Evolutionary conservation across 2,113 vertebrate species (phyloP).

Genomic region (Lagopus leucura): DNA sequence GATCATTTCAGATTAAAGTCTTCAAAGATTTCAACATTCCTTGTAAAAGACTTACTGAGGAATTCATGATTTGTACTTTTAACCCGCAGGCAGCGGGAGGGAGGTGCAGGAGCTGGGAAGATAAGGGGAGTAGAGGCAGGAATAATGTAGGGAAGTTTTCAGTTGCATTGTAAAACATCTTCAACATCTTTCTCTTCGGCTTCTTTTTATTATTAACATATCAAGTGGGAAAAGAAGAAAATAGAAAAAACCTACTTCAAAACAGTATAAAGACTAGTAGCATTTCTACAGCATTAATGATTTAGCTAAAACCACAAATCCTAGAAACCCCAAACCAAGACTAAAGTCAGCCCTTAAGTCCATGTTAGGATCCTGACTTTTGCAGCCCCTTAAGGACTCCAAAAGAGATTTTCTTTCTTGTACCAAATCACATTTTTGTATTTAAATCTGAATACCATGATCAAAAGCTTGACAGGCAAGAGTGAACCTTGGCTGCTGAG

Average conservation of each 20-base stretch:
- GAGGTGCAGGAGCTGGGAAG: not conserved
- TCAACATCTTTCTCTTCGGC: not conserved
- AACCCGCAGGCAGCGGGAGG: not conserved
- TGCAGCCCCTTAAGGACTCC: not conserved
- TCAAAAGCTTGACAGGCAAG: not conserved
- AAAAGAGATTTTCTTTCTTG: not conserved
- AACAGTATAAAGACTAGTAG: not conserved
- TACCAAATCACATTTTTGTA: not conserved
- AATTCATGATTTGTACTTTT: slow-evolving; percentile 52
- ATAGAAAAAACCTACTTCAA: not conserved
- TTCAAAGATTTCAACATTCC: slow-evolving; percentile 65
- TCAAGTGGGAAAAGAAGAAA: not conserved
- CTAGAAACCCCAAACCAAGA: not conserved
- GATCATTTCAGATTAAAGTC: slow-evolving; percentile 67
- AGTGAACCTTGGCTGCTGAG: not conserved
- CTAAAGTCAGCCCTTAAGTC: not conserved
- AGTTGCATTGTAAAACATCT: not conserved
- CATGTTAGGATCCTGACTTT: not conserved
- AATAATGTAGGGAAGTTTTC: not conserved
- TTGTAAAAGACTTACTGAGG: slow-evolving; percentile 50
- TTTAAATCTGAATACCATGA: not conserved
- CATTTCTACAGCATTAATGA: not conserved
- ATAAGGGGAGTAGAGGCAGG: not conserved
- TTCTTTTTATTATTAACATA: not conserved
- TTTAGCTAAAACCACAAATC: not conserved